Conservation (phyloP, 2,888 invertebrate genomes). For the Papilio gigon region DNA sequence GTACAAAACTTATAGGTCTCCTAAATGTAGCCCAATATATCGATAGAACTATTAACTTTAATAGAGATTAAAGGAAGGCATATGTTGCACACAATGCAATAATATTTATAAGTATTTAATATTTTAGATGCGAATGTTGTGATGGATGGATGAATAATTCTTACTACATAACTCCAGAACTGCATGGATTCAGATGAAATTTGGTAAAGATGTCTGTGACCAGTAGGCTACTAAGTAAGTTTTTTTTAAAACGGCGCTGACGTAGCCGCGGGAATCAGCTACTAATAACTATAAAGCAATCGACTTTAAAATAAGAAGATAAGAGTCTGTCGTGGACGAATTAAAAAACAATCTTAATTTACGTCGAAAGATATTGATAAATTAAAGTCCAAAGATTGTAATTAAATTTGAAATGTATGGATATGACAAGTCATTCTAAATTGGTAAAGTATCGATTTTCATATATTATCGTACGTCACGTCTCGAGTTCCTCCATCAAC, state of each 20-base stretch:
- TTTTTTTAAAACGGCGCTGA: no score
- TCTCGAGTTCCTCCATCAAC: constrained; percentile 57
- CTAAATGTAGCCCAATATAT: not conserved
- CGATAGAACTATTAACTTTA: not conserved
- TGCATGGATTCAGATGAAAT: no score
- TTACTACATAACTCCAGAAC: no score
- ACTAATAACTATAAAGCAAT: no score
- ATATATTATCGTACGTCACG: constrained; percentile 52
- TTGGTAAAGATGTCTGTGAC: no score
- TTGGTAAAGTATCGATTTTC: constrained; percentile 33
- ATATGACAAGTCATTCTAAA: constrained; percentile 37
- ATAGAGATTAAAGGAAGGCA: not conserved
- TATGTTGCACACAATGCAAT: no score
- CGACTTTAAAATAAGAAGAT: not conserved
- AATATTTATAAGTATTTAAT: no score
- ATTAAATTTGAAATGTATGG: not conserved
- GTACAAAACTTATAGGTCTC: not conserved
- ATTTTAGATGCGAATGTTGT: no score
- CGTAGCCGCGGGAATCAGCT: no score
- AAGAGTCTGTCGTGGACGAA: not conserved
- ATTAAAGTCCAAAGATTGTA: not conserved
- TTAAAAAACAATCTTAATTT: not conserved
- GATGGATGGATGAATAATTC: no score
- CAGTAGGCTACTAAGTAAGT: no score
- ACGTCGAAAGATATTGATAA: not conserved